A percentile compares a stretch with the other conserved stretches of the same genome.
These are phyloP conservation scores for Rattus norvegicus DNA, from an alignment of 2,113 vertebrate species.

Conservation along the genomic window DNA sequence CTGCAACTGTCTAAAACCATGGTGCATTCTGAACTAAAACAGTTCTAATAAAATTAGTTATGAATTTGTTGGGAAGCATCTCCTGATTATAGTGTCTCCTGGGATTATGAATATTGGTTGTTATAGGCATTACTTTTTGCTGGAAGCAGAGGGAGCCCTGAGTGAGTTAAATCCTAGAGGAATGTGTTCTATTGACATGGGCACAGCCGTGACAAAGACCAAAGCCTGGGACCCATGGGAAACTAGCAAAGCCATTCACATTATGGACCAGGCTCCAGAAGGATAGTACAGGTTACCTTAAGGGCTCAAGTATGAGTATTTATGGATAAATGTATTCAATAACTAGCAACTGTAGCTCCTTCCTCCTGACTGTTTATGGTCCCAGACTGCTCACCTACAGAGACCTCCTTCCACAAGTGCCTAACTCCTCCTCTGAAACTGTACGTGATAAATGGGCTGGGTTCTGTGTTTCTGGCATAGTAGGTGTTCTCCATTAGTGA, in stretches of 20 bases:
- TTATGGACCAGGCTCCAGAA: neutral
- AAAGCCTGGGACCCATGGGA: neutral
- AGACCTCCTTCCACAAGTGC: neutral
- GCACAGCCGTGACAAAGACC: neutral
- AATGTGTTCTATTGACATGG: neutral
- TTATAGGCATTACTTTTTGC: neutral
- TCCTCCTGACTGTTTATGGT: neutral
- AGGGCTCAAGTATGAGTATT: neutral
- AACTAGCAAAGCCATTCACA: neutral
- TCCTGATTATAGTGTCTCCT: neutral
- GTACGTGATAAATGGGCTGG: neutral
- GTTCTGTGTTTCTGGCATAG: neutral
- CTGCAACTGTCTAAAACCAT: neutral
- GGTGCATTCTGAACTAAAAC: neutral
- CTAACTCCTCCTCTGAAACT: no score
- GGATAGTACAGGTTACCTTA: neutral
- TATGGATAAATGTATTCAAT: neutral
- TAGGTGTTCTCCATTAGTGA: neutral
- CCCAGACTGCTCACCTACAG: neutral
- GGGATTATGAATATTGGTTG: neutral
- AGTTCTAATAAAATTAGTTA: neutral
- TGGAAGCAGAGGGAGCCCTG: neutral
- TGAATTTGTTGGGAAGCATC: neutral
- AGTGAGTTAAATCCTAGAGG: neutral
- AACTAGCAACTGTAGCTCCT: neutral